A percentile compares a stretch with the other conserved stretches of the same genome.
Evolutionary conservation across 2,888 invertebrate genomes (phyloP).

Genomic region (Metellina segmentata): DNA sequence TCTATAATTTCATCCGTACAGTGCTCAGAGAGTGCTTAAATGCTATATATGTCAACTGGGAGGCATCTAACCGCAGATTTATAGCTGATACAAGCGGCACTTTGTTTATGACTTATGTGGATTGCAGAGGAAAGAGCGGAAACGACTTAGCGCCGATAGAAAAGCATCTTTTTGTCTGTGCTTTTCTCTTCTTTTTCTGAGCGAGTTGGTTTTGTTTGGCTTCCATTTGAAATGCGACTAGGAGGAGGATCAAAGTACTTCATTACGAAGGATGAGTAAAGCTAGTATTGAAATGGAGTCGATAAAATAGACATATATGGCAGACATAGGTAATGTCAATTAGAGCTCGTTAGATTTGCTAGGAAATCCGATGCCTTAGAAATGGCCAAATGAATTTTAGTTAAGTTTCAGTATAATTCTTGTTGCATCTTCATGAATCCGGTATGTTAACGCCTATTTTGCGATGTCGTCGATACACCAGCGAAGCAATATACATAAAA

Average conservation of each 20-base stretch:
- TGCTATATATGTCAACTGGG: slow-evolving; percentile 44
- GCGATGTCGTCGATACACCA: too few species aligned
- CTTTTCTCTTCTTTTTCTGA: neutral
- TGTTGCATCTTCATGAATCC: too few species aligned
- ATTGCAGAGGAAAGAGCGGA: slow-evolving; percentile 24
- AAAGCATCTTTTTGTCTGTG: neutral
- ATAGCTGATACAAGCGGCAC: slow-evolving; percentile 42
- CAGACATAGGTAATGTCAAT: too few species aligned
- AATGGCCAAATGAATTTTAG: too few species aligned
- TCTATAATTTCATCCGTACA: slow-evolving; percentile 16
- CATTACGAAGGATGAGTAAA: too few species aligned
- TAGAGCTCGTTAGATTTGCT: too few species aligned
- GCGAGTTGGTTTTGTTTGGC: neutral
- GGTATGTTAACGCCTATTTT: too few species aligned
- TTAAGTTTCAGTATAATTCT: too few species aligned
- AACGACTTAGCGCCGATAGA: neutral
- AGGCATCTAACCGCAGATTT: slow-evolving; percentile 38
- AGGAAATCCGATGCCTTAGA: too few species aligned
- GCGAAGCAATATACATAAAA: too few species aligned
- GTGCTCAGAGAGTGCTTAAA: slow-evolving; percentile 50
- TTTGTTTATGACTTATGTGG: slow-evolving; percentile 56
- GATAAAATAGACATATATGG: too few species aligned
- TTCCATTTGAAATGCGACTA: neutral
- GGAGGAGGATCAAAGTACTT: neutral
- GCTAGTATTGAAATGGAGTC: too few species aligned